Evolutionary conservation across 2,113 vertebrate genomes (phyloP), one percentile per base, ranked within the genome.

Genomic region (Notechis scutatus): DNA sequence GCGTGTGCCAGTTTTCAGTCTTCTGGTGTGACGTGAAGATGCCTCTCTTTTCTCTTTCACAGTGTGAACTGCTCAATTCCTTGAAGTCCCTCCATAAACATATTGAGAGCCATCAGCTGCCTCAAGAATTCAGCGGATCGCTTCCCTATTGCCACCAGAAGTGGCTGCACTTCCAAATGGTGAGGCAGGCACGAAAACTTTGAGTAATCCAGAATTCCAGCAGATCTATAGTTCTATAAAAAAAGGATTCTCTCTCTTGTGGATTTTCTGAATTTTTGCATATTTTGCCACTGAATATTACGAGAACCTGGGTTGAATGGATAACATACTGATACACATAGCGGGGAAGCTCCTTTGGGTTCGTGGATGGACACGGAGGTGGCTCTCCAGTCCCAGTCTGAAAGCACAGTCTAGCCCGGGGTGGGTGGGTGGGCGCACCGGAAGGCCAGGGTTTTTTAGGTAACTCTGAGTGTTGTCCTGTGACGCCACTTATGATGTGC

Each of bases 161-260:
- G 97, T 99, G 99, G 99, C 21, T 99, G 45, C 95, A 94, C 95
- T 99, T 99, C 97, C 98, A 98, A 96, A 97, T 95, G 97, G 99
- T 99, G 94, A 98, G 99, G 97, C 56, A 18, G 7, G 3, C 23
- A 11, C 12, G 26, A 20, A 61, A 47, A 8, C 26, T 87, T 50
- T 26, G 9, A 21, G 3, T 3, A 52, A 57, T 1, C 26, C 42
- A 50, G 42, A 9, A 23, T n/a, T 14, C n/a, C 52, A 39, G 52
- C 52, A 29, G 21, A 81, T 81, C 15, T 81, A 20, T 15, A 42
- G 18, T 81, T 81, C 34, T 81, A 21, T 39, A 18, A 81, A 81
- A 26, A 29, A 81, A 81, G 18, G 21, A 81, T 42, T 21, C 74
- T 81, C 34, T 10, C 74, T 9, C 34, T 42, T 3, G 7, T 39